Evolutionary conservation across 2,888 invertebrate genomes (phyloP), one percentile per base, ranked within the genome.

Genomic region (Tenthredo amoena): DNA sequence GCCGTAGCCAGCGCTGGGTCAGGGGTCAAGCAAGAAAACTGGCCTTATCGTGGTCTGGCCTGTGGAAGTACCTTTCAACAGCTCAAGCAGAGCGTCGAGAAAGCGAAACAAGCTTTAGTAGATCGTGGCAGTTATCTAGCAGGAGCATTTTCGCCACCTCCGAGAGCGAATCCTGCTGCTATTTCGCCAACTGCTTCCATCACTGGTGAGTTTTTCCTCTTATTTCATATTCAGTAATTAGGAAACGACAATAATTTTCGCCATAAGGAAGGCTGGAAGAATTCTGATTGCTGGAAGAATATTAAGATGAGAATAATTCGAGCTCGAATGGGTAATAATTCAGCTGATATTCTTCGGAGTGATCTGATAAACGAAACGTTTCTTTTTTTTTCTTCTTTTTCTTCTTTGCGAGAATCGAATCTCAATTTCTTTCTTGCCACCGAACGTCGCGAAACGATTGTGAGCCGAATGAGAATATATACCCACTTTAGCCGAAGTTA

Each of bases 1-100:
- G 89, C 87, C 50, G 87, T 89, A 84, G 87, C 87, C 76, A 88
- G 91, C 83, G 92, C 93, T 85, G 92, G 93, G 91, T 90, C 92
- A 37, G 93, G 94, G 79, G 92, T 93, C 58, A 93, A 93, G 85
- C 93, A 93, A 86, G 93, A 93, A 84, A 93, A 93, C 86, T 94
- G 94, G 93, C 94, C 94, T 7, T 98, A 98, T 93, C 96, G 98
- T 76, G 92, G 93, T 74, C 94, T 95, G 81, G 96, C 97, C 86
- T 95, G 95, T 91, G 97, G 97, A 90, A 97, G 97, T 87, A 98
- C 98, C 15, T 98, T 98, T 94, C 98, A 98, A 91, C 98, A 98
- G 92, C 94, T 98, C 87, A 98, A 98, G 91, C 98, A 98, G 93
- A 97, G 97, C 91, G 98, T 98, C 71, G 98, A 98, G 92, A 98